Conservation (phyloP, 2,797 vertebrate genomes). For the Liparis tanakae region DNA sequence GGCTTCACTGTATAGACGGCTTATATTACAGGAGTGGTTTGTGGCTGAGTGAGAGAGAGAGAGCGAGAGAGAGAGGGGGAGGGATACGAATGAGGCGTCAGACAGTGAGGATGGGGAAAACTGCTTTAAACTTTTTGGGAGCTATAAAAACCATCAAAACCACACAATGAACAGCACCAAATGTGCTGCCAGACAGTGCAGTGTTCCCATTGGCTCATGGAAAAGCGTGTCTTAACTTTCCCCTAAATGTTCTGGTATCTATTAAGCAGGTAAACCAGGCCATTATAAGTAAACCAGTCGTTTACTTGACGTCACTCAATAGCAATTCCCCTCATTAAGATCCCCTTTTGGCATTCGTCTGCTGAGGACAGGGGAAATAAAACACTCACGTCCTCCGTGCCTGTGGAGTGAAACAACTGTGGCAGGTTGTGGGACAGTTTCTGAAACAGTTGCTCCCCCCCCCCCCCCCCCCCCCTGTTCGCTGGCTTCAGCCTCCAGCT, state of each 20-base stretch:
- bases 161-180: slow-evolving; percentile 61
- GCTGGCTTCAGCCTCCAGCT: slow-evolving; percentile 36
- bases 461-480: slow-evolving; percentile 35
- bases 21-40: slow-evolving; percentile 30
- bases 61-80: neutral
- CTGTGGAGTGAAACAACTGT: slow-evolving; percentile 43
- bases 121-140: neutral
- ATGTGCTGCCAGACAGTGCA: slow-evolving; percentile 38
- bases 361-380: slow-evolving; percentile 31
- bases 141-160: slow-evolving; percentile 19
- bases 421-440: slow-evolving; percentile 33
- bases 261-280: slow-evolving; percentile 60
- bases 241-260: slow-evolving; percentile 51
- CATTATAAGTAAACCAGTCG: slow-evolving; percentile 38
- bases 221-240: slow-evolving; percentile 31
- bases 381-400: slow-evolving; percentile 45
- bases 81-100: slow-evolving; percentile 14
- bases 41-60: slow-evolving; percentile 1
- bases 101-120: slow-evolving; percentile 17
- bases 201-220: slow-evolving; percentile 27
- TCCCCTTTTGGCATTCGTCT: slow-evolving; percentile 30
- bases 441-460: slow-evolving; percentile 35
- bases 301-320: slow-evolving; percentile 58
- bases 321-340: slow-evolving; percentile 61
- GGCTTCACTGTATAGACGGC: slow-evolving; percentile 16